Conservation (phyloP, 1,140 invertebrate genomes). For the Oryzaephilus surinamensis region DNA sequence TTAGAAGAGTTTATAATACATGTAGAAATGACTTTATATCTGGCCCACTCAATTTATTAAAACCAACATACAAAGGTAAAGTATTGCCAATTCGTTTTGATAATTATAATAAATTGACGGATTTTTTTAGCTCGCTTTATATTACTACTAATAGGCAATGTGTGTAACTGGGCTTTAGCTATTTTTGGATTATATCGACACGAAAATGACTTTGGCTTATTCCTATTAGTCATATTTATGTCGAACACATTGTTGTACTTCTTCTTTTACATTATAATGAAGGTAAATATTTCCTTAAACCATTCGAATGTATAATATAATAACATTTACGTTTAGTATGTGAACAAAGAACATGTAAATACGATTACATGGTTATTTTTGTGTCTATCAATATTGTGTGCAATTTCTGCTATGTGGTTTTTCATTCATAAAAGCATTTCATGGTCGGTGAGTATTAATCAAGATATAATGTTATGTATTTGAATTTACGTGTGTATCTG, state of each 20-base stretch:
- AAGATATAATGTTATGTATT: neutral
- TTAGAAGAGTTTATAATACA: conserved; percentile 38
- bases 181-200: conserved; percentile 52
- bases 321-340: conserved; percentile 42
- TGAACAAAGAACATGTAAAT: conserved; percentile 56
- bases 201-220: conserved; percentile 70
- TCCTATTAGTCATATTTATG: conserved; percentile 72
- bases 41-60: conserved; percentile 37
- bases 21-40: conserved; percentile 36
- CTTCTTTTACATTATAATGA: conserved; percentile 78
- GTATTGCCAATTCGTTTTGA: conserved; percentile 12
- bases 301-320: conserved; percentile 8
- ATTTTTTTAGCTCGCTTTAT: conserved; percentile 45
- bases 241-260: conserved; percentile 75
- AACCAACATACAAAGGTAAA: conserved; percentile 45
- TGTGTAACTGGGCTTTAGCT: conserved; percentile 64
- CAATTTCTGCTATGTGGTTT: conserved; percentile 60
- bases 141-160: conserved; percentile 54
- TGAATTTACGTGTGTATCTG: conserved; percentile 4
- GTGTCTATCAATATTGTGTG: conserved; percentile 50
- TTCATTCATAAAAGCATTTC: conserved; percentile 70
- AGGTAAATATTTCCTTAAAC: too few species aligned
- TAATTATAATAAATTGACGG: too few species aligned
- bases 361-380: conserved; percentile 54
- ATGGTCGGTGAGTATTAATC: conserved; percentile 53